Conservation (phyloP, 2,797 vertebrate genomes). For the Notamacropus eugenii region DNA sequence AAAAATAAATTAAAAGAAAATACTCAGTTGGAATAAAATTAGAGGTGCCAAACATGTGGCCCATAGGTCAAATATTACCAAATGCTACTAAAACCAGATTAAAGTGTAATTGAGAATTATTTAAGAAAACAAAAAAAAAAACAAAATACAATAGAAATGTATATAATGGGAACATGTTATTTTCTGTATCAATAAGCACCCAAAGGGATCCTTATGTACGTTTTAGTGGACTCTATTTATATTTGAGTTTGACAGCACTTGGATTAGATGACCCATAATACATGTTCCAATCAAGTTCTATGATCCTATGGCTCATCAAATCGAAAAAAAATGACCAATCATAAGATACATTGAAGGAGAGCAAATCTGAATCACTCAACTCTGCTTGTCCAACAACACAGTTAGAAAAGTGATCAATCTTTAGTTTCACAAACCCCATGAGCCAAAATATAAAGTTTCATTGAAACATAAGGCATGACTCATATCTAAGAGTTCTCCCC, state of each 20-base stretch:
- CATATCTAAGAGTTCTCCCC: background rate
- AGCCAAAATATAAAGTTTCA: background rate
- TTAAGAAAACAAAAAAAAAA: background rate
- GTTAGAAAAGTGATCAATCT: slow-evolving; percentile 8
- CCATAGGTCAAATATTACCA: background rate
- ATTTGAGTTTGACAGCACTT: background rate
- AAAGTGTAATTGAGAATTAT: background rate
- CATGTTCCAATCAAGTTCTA: background rate
- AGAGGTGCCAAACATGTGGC: background rate
- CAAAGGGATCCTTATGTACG: background rate
- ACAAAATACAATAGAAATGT: background rate
- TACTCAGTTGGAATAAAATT: background rate
- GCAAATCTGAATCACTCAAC: background rate
- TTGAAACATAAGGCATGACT: background rate
- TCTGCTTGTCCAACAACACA: slow-evolving; percentile 22
- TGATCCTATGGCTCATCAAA: background rate
- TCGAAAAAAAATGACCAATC: background rate
- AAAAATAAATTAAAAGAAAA: background rate
- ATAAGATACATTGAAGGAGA: background rate
- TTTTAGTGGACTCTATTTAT: background rate
- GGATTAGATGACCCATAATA: background rate
- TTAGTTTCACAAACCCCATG: background rate
- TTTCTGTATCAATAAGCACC: background rate
- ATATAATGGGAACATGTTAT: background rate
- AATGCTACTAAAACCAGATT: background rate